These are phyloP conservation scores for Automeris io DNA, from an alignment of 2,888 invertebrate genomes.

Conservation along the genomic window DNA sequence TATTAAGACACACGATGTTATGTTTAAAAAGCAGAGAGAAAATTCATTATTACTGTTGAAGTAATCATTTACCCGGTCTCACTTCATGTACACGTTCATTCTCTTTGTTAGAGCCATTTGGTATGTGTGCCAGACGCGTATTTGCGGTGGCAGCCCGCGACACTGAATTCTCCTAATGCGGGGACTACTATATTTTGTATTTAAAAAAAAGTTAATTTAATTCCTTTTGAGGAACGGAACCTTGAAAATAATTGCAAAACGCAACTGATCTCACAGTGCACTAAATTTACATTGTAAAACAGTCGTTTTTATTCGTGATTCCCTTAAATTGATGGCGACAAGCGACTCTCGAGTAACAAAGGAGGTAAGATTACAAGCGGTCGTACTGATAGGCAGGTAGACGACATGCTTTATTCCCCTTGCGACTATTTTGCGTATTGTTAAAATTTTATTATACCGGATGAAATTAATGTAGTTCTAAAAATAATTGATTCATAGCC, in stretches of 20 bases:
- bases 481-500: too few species aligned
- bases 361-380: slow-evolving; percentile 9
- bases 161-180: too few species aligned
- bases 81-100: too few species aligned
- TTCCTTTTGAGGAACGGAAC: too few species aligned
- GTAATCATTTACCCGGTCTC: too few species aligned
- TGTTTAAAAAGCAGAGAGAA: not conserved
- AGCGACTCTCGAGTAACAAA: slow-evolving; percentile 6
- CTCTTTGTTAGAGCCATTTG: too few species aligned
- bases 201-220: too few species aligned
- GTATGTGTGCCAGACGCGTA: too few species aligned
- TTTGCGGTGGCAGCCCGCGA: too few species aligned
- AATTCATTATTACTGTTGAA: not conserved
- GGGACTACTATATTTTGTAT: too few species aligned
- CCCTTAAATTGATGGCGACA: slow-evolving; percentile 7
- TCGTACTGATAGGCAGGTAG: slow-evolving; percentile 2
- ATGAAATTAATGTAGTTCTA: too few species aligned
- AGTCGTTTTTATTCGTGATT: slow-evolving; percentile 6
- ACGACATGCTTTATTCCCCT: slow-evolving; percentile 7
- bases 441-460: not conserved
- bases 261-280: not conserved
- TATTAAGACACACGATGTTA: not conserved
- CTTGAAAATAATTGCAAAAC: too few species aligned
- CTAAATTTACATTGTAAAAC: slow-evolving; percentile 3
- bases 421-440: not conserved